Evolutionary conservation across 2,797 vertebrate genomes (phyloP), one percentile per base, ranked within the genome.

Genomic region (Erpetoichthys calabaricus): DNA sequence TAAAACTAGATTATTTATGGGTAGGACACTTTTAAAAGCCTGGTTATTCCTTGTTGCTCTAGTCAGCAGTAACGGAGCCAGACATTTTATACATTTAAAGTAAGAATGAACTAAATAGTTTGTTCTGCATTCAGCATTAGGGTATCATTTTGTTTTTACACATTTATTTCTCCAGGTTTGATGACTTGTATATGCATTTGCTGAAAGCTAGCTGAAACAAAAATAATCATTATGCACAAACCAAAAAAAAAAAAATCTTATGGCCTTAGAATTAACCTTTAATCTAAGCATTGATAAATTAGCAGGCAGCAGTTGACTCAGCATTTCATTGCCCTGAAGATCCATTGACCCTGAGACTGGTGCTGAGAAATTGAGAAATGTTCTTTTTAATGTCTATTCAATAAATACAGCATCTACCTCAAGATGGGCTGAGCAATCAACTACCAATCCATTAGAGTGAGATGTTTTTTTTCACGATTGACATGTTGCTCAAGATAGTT

Each of bases 361-460:
- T 76, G 78, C 80, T 72, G 80, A 87, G 87, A 89, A 91, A 90
- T 86, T 86, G 87, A 91, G 88, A 88, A 92, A 91, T 87, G 89
- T 84, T 86, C 68, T 76, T 89, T 92, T 92, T 91, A 92, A 92
- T 92, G 89, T 86, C 86, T 88, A 83, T 89, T 90, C 89, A 86
- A 94, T 92, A 92, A 89, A 91, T 90, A 88, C 75, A 78, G 87
- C 86, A 82, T 89, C 85, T 83, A 83, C 84, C 86, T 87, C 75
- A 82, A 87, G 74, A 73, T 81, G 80, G 80, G 80, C 80, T 79
- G 80, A 82, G 81, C 87, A 87, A 89, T 89, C 85, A 89, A 82
- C 83, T 86, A 83, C 85, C 83, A 85, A 88, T 92, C 89, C 88
- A 91, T 94, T 91, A 93, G 80, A 80, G 63, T 67, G n/a, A 84